phyloP scores from a whole-genome alignment of 2,797 vertebrate genomes.

The Anguilla marmorata region DNA sequence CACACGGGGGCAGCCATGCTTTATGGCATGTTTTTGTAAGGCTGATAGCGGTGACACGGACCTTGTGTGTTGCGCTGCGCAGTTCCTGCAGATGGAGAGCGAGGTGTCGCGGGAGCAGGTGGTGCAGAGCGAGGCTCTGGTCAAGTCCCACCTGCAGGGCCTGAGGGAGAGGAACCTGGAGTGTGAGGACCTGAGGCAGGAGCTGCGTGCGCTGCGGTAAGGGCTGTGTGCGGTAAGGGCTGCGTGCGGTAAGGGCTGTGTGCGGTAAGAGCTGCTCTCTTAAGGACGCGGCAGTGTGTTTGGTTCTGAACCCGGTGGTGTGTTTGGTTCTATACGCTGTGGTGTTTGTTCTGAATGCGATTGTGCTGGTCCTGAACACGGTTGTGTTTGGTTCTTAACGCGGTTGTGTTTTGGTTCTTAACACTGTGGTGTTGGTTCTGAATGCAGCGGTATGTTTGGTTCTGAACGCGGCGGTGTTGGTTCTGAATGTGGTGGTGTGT shows the following conservation, averaged over 20 bases:
- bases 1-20: neutral
- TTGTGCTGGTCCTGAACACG: no score
- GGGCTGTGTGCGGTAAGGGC: neutral
- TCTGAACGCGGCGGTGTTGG: neutral
- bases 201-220: constrained; percentile 76
- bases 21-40: neutral
- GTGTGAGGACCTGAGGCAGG: constrained; percentile 78
- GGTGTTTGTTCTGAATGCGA: no score
- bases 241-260: no score
- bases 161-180: constrained; percentile 79
- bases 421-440: no score
- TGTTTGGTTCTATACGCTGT: no score
- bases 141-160: constrained; percentile 69
- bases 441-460: neutral
- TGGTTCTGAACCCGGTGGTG: no score
- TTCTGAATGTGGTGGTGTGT: constrained; percentile 26
- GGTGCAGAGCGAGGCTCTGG: constrained; percentile 73
- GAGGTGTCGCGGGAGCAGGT: constrained; percentile 76
- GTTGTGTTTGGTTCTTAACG: no score
- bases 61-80: neutral
- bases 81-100: constrained; percentile 91
- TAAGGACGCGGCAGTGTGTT: neutral
- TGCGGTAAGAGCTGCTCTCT: no score
- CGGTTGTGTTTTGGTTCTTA: no score
- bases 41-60: no score